phyloP scores from a whole-genome alignment of 2,113 vertebrate species.

The Trichechus manatus region DNA sequence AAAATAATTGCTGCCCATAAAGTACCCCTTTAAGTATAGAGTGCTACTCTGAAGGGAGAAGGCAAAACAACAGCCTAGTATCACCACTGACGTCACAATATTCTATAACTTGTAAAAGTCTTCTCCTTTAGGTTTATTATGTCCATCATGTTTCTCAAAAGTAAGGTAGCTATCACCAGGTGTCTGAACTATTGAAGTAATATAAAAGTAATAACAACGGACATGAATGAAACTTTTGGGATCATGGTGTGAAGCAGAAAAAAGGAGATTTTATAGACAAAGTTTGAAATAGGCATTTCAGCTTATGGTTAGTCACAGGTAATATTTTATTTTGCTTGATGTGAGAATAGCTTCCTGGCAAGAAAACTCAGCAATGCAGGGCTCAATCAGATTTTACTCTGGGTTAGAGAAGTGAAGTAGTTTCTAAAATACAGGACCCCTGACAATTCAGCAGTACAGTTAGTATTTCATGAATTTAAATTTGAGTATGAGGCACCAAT shows the following conservation, averaged over 20 bases:
- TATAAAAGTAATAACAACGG: background rate
- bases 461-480: background rate
- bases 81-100: background rate
- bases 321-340: slow-evolving; percentile 27
- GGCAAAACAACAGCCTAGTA: background rate
- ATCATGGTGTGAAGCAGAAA: background rate
- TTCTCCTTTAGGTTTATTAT: background rate
- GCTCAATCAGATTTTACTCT: background rate
- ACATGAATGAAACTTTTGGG: background rate
- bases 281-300: background rate
- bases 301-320: background rate
- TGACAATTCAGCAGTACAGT: background rate
- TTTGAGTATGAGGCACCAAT: background rate
- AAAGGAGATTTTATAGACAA: background rate
- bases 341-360: background rate
- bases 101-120: background rate
- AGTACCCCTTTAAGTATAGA: background rate
- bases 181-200: background rate
- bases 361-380: background rate
- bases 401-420: background rate
- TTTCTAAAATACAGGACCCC: background rate
- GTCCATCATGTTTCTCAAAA: background rate
- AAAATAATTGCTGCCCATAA: background rate
- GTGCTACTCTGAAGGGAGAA: no score
- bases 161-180: background rate